phyloP scores from a whole-genome alignment of 2,797 vertebrate genomes.

The Notolepis coatsorum region DNA sequence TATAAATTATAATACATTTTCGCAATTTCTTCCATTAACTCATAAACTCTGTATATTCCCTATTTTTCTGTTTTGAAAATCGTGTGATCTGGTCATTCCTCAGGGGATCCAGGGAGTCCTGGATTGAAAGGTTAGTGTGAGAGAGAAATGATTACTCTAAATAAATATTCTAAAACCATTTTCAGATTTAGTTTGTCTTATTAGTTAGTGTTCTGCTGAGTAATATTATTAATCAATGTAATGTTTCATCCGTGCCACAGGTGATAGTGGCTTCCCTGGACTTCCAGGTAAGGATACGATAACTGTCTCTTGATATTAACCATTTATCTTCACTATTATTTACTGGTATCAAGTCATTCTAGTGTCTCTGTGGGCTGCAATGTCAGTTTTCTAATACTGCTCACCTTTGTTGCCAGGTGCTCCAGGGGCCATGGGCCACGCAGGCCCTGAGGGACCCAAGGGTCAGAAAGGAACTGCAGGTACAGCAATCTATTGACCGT shows the following conservation, averaged over 20 bases:
- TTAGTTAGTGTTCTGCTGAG: not conserved
- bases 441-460: conserved; percentile 89
- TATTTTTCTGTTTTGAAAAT: not conserved
- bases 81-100: conserved; percentile 24
- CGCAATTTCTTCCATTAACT: not conserved
- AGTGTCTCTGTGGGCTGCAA: not conserved
- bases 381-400: conserved; percentile 28
- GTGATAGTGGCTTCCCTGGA: conserved; percentile 88
- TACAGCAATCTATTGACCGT: conserved; percentile 66
- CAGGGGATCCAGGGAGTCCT: conserved; percentile 64
- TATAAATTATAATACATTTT: no score
- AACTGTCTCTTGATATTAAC: not conserved
- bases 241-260: conserved; percentile 67
- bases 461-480: conserved; percentile 94
- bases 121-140: conserved; percentile 66
- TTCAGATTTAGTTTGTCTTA: not conserved
- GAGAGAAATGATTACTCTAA: not conserved
- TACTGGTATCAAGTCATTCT: not conserved
- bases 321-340: no score
- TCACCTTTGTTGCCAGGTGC: conserved; percentile 74
- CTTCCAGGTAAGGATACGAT: conserved; percentile 81
- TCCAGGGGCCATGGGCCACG: conserved; percentile 84
- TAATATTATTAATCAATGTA: not conserved
- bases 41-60: not conserved
- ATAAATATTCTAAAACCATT: not conserved